Evolutionary conservation across 2,113 vertebrate species (phyloP).

Genomic region (Herpailurus yagouaroundi): DNA sequence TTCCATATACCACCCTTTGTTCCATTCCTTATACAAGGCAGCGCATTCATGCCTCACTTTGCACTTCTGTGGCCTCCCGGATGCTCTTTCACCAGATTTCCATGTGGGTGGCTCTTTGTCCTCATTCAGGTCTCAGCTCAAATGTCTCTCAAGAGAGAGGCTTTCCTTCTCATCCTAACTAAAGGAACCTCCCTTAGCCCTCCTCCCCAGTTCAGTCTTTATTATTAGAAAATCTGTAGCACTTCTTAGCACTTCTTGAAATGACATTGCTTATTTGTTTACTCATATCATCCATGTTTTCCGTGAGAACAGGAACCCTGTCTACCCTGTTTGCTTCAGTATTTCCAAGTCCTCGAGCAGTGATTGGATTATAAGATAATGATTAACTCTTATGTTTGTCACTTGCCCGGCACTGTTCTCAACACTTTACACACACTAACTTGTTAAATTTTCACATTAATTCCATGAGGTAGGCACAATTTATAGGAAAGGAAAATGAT

Average conservation of each 20-base stretch:
- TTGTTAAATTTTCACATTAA: not conserved
- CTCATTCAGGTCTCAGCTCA: not conserved
- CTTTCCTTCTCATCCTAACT: not conserved
- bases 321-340: not conserved
- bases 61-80: not conserved
- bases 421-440: not conserved
- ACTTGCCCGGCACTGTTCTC: not conserved
- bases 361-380: not conserved
- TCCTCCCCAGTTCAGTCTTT: not conserved
- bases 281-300: not conserved
- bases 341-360: not conserved
- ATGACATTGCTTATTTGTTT: not conserved
- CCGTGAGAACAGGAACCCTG: not conserved
- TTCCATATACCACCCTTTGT: not conserved
- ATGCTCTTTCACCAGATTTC: not conserved
- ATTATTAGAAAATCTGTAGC: not conserved
- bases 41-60: not conserved
- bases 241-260: not conserved
- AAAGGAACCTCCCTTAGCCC: not conserved
- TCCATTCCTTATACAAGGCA: not conserved
- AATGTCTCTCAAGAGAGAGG: not conserved
- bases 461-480: not conserved
- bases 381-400: not conserved
- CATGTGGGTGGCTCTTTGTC: not conserved
- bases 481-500: not conserved